Evolutionary conservation across 2,797 vertebrate species (phyloP).

Genomic region (Paramormyrops hopkinsi): DNA sequence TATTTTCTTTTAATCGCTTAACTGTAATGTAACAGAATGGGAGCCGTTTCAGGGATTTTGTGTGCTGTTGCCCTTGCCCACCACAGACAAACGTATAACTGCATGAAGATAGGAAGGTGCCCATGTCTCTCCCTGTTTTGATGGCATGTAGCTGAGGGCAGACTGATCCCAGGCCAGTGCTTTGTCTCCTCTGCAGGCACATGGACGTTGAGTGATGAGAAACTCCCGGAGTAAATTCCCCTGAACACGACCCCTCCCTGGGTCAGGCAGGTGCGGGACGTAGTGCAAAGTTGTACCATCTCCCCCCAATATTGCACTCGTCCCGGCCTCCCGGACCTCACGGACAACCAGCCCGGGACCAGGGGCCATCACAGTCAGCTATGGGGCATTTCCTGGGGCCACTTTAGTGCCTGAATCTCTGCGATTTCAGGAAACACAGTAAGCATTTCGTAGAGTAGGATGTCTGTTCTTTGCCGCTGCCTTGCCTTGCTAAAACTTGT

Average conservation of each 20-base stretch:
- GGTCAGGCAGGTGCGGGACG: slow-evolving; percentile 76
- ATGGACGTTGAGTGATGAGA: background rate
- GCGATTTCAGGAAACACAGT: background rate
- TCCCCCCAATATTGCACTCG: slow-evolving; percentile 88
- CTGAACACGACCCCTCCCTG: background rate
- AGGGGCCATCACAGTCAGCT: background rate
- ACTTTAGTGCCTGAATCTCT: background rate
- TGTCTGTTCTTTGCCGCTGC: background rate
- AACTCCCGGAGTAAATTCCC: background rate
- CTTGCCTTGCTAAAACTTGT: background rate
- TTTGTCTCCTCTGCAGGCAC: background rate
- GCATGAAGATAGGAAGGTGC: background rate
- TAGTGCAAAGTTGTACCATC: slow-evolving; percentile 81
- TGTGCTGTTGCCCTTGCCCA: background rate
- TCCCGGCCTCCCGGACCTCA: slow-evolving; percentile 81
- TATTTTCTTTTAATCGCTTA: background rate
- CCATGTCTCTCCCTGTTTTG: background rate
- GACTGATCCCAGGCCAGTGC: background rate
- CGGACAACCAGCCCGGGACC: slow-evolving; percentile 38
- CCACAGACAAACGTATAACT: background rate
- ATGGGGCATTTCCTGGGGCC: background rate
- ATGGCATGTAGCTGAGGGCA: background rate
- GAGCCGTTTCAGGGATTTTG: background rate
- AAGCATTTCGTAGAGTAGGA: background rate
- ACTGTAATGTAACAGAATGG: background rate